Percentiles rank a stretch among this genome's conserved stretches.
These are phyloP conservation scores for Laodelphax striatellus DNA, from an alignment of 1,140 invertebrate genomes.

Conservation along the genomic window DNA sequence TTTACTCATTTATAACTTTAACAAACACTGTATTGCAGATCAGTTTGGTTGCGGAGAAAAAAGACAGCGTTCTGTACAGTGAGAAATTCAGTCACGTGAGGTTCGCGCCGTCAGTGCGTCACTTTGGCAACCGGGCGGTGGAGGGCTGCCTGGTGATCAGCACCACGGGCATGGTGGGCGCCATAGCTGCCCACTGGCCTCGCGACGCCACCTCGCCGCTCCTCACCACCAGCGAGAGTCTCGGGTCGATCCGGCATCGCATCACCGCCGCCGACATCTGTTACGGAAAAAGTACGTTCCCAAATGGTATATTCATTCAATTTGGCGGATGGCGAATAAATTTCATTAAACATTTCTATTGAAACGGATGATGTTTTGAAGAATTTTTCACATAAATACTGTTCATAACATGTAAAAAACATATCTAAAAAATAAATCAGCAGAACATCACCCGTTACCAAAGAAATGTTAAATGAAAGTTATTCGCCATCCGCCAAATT, in stretches of 20 bases:
- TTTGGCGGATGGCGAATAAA: too few relatives aligned
- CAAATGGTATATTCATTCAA: too few relatives aligned
- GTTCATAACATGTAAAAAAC: too few relatives aligned
- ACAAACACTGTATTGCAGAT: constrained; percentile 29
- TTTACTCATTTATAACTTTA: too few relatives aligned
- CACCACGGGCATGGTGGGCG: constrained; percentile 67
- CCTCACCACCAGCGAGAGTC: constrained; percentile 47
- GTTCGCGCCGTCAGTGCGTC: constrained; percentile 66
- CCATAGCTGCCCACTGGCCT: constrained; percentile 48
- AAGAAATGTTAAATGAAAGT: too few relatives aligned
- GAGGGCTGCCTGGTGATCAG: constrained; percentile 74
- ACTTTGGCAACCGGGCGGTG: constrained; percentile 71
- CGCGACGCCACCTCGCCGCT: constrained; percentile 32
- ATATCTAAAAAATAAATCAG: too few relatives aligned
- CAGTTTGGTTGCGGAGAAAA: constrained; percentile 56
- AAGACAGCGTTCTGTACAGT: constrained; percentile 63
- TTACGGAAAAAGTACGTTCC: constrained; percentile 52
- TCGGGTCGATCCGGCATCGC: constrained; percentile 57
- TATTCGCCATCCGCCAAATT: too few relatives aligned
- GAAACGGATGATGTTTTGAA: too few relatives aligned
- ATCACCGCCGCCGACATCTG: constrained; percentile 63
- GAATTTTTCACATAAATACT: too few relatives aligned
- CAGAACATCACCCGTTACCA: too few relatives aligned
- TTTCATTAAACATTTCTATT: too few relatives aligned
- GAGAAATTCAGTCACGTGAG: constrained; percentile 73